Conservation (phyloP, 2,797 vertebrate species). For the Thamnophis elegans region DNA sequence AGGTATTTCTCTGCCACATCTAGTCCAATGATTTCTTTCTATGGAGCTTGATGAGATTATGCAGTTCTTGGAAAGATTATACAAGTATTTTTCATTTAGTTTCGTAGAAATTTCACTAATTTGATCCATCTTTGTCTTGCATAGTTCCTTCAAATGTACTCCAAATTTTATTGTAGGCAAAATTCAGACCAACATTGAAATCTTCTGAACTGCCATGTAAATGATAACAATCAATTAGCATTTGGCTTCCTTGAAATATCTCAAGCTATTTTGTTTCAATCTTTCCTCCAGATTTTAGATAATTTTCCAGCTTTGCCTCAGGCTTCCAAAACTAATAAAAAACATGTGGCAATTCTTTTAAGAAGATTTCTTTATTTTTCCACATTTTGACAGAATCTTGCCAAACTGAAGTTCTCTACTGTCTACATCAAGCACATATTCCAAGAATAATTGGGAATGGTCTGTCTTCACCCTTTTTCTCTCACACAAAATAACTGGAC, state of each 20-base stretch:
- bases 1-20: constrained; percentile 21
- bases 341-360: background rate
- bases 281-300: background rate
- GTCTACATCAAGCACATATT: background rate
- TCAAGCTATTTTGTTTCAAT: background rate
- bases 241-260: background rate
- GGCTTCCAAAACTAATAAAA: background rate
- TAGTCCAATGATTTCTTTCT: constrained; percentile 29
- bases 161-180: background rate
- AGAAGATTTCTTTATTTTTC: background rate
- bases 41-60: fast-evolving
- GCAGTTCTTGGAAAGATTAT: background rate
- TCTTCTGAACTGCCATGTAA: background rate
- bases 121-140: background rate
- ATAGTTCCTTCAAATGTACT: background rate
- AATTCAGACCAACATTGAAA: background rate
- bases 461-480: background rate
- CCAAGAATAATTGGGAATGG: background rate
- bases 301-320: background rate
- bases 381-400: background rate
- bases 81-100: background rate
- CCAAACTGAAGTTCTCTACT: background rate
- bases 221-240: background rate
- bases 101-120: background rate
- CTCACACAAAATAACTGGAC: background rate